Base-by-base conservation (phyloP, 2,113 vertebrate species). In the Puma concolor region DNA sequence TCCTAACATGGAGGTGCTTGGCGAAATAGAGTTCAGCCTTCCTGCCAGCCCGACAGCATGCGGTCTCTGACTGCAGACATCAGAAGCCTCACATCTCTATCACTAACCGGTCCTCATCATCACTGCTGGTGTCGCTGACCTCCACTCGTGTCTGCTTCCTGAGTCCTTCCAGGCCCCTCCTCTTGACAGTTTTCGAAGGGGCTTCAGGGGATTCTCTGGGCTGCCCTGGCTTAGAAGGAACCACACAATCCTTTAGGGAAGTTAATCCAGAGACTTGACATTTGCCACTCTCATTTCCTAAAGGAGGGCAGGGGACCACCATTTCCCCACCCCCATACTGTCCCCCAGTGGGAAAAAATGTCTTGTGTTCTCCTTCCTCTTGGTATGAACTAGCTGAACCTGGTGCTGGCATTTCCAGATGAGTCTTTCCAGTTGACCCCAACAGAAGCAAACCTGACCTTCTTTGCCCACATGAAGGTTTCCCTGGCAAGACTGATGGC, bases 51-150 rank as follows among this genome's bases (percentile, higher is more conserved):
- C 29, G 0, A 0, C 23, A 16, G 60, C 81, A 16, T 31, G 0
- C 16, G 13, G 38, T 16, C 13, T 31, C 74, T 0, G 27, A 5
- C 74, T 14, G 0, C 74, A 16, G 41, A 44, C 41, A 12, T 31
- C 41, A 10, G 29, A 33, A 41, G 17, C 16, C 3, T 97, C 98
- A 99, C 44, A 99, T 97, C 90, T 99, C 99, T 97, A 99, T 99
- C 71, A 99, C 98, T 1, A 99, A 95, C 31, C 99, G 98, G 38
- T 99, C 99, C 94, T 99, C 99, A 11, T 99, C 99, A 0, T 99
- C 99, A 0, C 99, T 99, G 95, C 99, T 99, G 31, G 97, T 97
- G 88, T 99, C 99, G 0, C 99, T 99, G 0, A 99, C 97, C 63
- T 99, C 99, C 76, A 99, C 98, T 16, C 97, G 97, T 0, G 94